A percentile compares a stretch with the other conserved stretches of the same genome.
Evolutionary conservation across 1,140 invertebrate species (phyloP).

Genomic region (Drosophila auraria): DNA sequence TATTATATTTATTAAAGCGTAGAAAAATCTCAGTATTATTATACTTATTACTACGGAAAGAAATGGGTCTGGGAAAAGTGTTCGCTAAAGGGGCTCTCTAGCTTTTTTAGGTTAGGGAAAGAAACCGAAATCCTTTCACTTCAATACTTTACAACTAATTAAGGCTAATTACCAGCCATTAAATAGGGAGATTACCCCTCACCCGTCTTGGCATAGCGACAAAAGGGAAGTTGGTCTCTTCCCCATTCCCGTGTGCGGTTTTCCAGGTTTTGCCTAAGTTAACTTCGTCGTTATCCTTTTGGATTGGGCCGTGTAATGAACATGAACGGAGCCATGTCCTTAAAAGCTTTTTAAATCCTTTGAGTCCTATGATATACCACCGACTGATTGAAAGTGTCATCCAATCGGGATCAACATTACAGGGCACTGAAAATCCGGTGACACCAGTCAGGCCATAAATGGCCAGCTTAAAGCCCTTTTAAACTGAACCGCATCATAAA

Average conservation of each 20-base stretch:
- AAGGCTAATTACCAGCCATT: conserved; percentile 78
- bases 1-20: background rate
- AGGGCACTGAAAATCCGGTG: background rate
- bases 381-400: conserved; percentile 9
- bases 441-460: background rate
- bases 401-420: background rate
- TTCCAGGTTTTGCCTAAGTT: background rate
- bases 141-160: conserved; percentile 84
- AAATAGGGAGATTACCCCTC: conserved; percentile 53
- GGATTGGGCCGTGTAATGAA: conserved; percentile 37
- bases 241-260: background rate
- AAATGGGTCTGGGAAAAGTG: conserved; percentile 39
- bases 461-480: background rate
- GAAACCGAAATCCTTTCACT: conserved; percentile 60
- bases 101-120: conserved; percentile 11
- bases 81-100: conserved; percentile 51
- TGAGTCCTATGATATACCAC: conserved; percentile 20
- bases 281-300: conserved; percentile 11
- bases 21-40: conserved; percentile 36
- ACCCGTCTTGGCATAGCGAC: conserved; percentile 25
- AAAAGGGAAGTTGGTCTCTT: conserved; percentile 51
- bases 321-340: conserved; percentile 15
- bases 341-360: conserved; percentile 19
- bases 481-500: too few species aligned
- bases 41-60: conserved; percentile 43